These are phyloP conservation scores for Hirtodrosophila histrioides DNA, from an alignment of 2,888 invertebrate genomes.

Conservation along the genomic window DNA sequence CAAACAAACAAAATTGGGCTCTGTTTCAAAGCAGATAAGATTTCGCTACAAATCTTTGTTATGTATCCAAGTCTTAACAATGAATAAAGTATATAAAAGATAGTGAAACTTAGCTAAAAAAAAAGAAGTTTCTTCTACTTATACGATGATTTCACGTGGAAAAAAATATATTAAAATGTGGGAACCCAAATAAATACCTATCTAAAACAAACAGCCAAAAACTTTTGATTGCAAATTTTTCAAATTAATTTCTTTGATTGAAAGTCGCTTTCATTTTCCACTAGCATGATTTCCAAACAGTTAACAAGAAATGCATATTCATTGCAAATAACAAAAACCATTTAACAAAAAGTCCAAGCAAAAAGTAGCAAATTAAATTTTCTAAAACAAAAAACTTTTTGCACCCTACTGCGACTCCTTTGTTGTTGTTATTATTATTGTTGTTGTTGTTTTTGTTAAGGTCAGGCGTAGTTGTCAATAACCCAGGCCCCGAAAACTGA, in stretches of 20 bases:
- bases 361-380: slow-evolving; percentile 45
- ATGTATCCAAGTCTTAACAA: no score
- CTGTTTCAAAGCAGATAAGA: no score
- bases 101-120: no score
- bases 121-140: no score
- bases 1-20: no score
- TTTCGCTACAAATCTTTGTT: no score
- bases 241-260: slow-evolving; percentile 26
- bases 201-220: neutral
- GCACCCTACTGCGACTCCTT: slow-evolving; percentile 1
- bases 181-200: neutral
- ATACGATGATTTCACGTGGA: no score
- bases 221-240: slow-evolving; percentile 5
- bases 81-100: no score
- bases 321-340: slow-evolving; percentile 13
- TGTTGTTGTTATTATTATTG: neutral
- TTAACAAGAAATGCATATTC: slow-evolving; percentile 8
- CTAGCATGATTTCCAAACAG: slow-evolving; percentile 18
- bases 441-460: slow-evolving; percentile 13
- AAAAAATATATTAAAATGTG: no score
- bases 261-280: slow-evolving; percentile 41
- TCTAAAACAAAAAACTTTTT: slow-evolving; percentile 36
- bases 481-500: neutral
- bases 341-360: slow-evolving; percentile 26
- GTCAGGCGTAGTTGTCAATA: slow-evolving; percentile 27